Conservation (phyloP, 2,888 invertebrate genomes). For the Oscheius myriophilus region DNA sequence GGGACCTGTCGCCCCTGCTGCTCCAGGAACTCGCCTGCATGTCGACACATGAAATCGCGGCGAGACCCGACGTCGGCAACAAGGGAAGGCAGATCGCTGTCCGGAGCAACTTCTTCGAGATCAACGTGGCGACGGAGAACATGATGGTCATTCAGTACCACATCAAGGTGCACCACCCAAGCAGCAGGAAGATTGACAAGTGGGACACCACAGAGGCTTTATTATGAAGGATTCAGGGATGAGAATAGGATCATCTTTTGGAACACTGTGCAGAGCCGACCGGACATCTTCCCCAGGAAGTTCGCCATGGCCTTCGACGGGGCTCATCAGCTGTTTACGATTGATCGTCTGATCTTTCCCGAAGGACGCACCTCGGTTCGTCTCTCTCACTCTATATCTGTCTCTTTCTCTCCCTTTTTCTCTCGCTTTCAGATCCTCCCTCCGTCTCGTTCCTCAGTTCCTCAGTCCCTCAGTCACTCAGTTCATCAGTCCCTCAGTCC, state of each 20-base stretch:
- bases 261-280: slow-evolving; percentile 55
- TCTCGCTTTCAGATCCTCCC: no score
- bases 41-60: slow-evolving; percentile 55
- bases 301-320: slow-evolving; percentile 67
- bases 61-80: slow-evolving; percentile 56
- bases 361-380: slow-evolving; percentile 48
- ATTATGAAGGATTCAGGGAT: slow-evolving; percentile 36
- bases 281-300: slow-evolving; percentile 59
- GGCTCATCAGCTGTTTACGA: slow-evolving; percentile 60
- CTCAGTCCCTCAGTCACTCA: no score
- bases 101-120: slow-evolving; percentile 64
- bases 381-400: no score
- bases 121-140: slow-evolving; percentile 47
- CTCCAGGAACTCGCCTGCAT: slow-evolving; percentile 58
- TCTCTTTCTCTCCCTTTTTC: no score
- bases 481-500: no score
- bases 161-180: slow-evolving; percentile 64
- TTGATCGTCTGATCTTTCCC: slow-evolving; percentile 50
- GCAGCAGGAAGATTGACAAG: slow-evolving; percentile 58
- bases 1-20: slow-evolving; percentile 45
- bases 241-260: slow-evolving; percentile 66
- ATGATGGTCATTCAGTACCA: slow-evolving; percentile 66
- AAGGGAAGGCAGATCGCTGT: slow-evolving; percentile 56
- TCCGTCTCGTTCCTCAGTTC: no score
- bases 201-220: no score